Percentiles rank a stretch among this genome's conserved stretches.
These are phyloP conservation scores for Trigoniulus corallinus DNA, from an alignment of 1,140 invertebrate genomes.

Conservation along the genomic window DNA sequence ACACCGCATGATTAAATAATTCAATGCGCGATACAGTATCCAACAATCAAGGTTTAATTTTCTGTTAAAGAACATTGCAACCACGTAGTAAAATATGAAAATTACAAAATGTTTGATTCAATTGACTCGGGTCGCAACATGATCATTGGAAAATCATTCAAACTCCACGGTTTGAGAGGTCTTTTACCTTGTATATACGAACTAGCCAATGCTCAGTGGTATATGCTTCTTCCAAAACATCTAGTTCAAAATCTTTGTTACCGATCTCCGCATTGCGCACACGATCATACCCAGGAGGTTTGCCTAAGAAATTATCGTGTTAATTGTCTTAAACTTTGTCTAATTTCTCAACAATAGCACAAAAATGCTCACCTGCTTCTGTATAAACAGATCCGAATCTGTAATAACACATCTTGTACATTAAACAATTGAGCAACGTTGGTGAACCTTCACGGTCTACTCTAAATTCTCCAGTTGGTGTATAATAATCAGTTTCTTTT, in stretches of 20 bases:
- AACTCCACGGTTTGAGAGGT: conserved; percentile 62
- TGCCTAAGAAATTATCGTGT: conserved; percentile 23
- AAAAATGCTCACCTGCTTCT: conserved; percentile 53
- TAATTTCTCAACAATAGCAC: background rate
- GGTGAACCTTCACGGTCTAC: conserved; percentile 79
- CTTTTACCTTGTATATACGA: conserved; percentile 86
- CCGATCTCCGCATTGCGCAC: conserved; percentile 83
- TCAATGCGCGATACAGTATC: too few species aligned
- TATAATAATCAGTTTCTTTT: conserved; percentile 92
- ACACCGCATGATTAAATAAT: too few species aligned
- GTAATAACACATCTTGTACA: conserved; percentile 96
- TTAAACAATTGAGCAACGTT: conserved; percentile 73
- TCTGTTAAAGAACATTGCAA: too few species aligned
- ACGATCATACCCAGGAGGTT: conserved; percentile 76
- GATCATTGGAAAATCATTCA: too few species aligned
- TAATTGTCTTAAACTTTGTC: background rate
- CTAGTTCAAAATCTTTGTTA: conserved; percentile 85
- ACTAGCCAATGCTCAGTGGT: conserved; percentile 93
- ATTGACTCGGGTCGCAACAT: too few species aligned
- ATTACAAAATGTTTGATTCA: background rate
- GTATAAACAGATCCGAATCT: conserved; percentile 87
- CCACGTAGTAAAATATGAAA: too few species aligned
- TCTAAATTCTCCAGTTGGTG: conserved; percentile 78
- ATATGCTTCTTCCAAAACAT: conserved; percentile 83
- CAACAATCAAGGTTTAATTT: too few species aligned